Conservation (phyloP, 2,113 vertebrate species). For the Oryzias woworae region DNA sequence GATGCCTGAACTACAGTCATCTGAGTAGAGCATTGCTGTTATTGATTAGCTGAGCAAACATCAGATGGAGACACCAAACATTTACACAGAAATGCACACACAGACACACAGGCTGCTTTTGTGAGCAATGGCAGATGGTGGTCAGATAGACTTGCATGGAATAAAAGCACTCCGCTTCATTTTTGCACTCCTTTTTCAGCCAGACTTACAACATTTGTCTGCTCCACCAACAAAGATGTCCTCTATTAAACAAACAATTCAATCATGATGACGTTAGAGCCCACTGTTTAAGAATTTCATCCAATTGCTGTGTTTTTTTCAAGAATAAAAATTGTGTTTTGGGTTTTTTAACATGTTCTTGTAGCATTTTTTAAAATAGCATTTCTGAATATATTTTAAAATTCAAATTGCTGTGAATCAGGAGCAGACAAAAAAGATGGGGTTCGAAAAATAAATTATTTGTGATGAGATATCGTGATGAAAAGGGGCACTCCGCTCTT, state of each 20-base stretch:
- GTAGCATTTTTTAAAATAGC: too few relatives aligned
- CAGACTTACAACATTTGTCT: conserved; percentile 39
- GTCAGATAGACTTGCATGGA: conserved; percentile 38
- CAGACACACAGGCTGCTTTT: conserved; percentile 17
- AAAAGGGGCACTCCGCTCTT: too few relatives aligned
- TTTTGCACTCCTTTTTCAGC: conserved; percentile 19
- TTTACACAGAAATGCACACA: conserved; percentile 50
- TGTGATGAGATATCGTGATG: too few relatives aligned
- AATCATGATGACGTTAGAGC: conserved; percentile 38
- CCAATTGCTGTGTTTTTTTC: neutral
- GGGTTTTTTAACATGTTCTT: too few relatives aligned
- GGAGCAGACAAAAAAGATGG: too few relatives aligned
- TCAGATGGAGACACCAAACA: conserved; percentile 62
- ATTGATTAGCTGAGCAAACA: conserved; percentile 65
- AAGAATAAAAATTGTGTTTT: too few relatives aligned
- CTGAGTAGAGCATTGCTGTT: conserved; percentile 44
- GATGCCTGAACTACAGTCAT: conserved; percentile 54
- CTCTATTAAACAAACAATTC: conserved; percentile 44
- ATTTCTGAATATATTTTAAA: too few relatives aligned
- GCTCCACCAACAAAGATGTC: conserved; percentile 55
- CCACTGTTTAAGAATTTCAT: conserved; percentile 25
- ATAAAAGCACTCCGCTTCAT: conserved; percentile 17
- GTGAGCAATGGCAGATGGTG: conserved; percentile 46
- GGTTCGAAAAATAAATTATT: too few relatives aligned
- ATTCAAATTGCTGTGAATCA: too few relatives aligned